Evolutionary conservation across 1,140 invertebrate genomes (phyloP), one percentile per base, ranked within the genome.

Genomic region (Bombus affinis): DNA sequence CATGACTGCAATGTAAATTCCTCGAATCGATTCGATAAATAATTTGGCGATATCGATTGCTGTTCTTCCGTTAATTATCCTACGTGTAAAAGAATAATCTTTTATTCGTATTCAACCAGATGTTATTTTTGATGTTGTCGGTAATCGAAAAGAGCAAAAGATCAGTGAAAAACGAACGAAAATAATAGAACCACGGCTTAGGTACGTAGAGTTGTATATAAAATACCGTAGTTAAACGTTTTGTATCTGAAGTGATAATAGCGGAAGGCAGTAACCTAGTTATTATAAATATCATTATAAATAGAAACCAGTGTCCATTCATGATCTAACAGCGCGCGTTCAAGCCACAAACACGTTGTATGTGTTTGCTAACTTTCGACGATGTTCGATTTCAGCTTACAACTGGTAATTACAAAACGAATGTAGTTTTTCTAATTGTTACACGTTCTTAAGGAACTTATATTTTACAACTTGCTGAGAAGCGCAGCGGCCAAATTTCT

Each of bases 1-100:
- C 83, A 85, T 80, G 83, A 85, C 83, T 68, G 77, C 53, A 85
- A 85, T 85, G 83, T 68, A 85, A 65, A 85, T 62, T 47, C 39
- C 9, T 37, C 28, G 42, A 12, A 39, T 39, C 37, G 53, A 71
- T 71, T 71, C 83, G 39, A 79, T 15, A 62, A 80, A 62, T 47
- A 83, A 68, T 80, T 71, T 68, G 28, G 28, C 62, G 37, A 39
- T 47, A 22, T 44, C 6, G 18, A 5, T 6, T 2, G 47, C 5
- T 53, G 47, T 53, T 22, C 39, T 12, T 6, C 12, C 3, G n/a
- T 28, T 3, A 0, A n/a, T n/a, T 42, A 71, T 42, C 10, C 22
- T 28, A 15, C 37, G 25, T 28, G 39, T n/a, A 13, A 15, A 8
- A 71, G n/a, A 32, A 35, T 35, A 35, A 35, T 35, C 5, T 53